A percentile compares a stretch with the other conserved stretches of the same genome.
Conservation (phyloP, 1,140 invertebrate genomes). For the Papilio polytes region DNA sequence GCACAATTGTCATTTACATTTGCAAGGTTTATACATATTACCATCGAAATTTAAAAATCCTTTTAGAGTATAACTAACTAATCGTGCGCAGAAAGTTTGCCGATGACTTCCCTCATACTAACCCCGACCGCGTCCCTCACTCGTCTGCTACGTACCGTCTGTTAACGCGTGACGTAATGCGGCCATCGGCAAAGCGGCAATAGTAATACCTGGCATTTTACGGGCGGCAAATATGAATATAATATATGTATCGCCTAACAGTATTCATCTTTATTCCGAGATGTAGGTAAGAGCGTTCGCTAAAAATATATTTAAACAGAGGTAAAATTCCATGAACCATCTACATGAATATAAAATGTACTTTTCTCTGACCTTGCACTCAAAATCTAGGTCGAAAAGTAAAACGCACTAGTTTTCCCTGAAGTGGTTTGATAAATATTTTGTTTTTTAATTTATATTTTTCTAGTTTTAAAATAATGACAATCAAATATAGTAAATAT, state of each 20-base stretch:
- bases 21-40: neutral
- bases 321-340: neutral
- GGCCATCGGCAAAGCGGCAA: no score
- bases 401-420: neutral
- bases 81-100: no score
- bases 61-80: no score
- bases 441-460: neutral
- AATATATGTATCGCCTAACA: neutral
- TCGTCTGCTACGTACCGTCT: no score
- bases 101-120: no score
- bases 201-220: neutral
- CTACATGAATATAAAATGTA: neutral
- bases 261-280: neutral
- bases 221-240: neutral
- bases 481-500: no score
- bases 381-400: conserved; percentile 12
- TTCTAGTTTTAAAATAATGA: no score
- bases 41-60: neutral
- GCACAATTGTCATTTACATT: neutral
- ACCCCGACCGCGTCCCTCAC: no score
- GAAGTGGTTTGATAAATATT: neutral
- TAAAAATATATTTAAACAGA: neutral
- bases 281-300: neutral
- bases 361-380: conserved; percentile 8
- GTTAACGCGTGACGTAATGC: no score